phyloP scores from a whole-genome alignment of 2,797 vertebrate genomes.

The Scolopax rusticola region DNA sequence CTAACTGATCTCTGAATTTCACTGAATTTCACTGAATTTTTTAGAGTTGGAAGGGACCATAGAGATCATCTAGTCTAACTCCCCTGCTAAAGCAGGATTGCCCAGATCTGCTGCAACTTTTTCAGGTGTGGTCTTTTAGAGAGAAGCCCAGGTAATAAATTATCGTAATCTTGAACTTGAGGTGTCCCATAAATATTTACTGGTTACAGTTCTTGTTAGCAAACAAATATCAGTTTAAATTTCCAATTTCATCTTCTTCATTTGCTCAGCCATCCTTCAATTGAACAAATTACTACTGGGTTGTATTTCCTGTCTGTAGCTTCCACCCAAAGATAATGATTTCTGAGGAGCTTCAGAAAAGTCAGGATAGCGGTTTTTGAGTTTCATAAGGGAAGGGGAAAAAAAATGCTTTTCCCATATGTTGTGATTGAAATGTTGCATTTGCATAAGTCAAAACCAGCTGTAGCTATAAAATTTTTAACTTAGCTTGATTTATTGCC shows the following conservation, averaged over 20 bases:
- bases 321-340: not conserved
- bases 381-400: not conserved
- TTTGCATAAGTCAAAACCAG: slow-evolving; percentile 71
- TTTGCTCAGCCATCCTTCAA: not conserved
- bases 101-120: not conserved
- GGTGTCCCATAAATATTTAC: slow-evolving; percentile 7
- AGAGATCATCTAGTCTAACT: too few species aligned
- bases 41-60: too few species aligned
- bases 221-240: not conserved
- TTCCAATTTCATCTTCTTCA: not conserved
- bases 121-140: not conserved
- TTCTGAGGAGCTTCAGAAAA: slow-evolving; percentile 27
- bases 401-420: slow-evolving; percentile 52
- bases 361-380: slow-evolving; percentile 13
- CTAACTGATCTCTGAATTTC: not conserved
- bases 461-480: slow-evolving; percentile 62
- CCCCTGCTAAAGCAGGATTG: too few species aligned
- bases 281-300: not conserved
- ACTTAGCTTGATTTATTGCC: slow-evolving; percentile 64
- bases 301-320: not conserved
- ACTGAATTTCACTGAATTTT: too few species aligned
- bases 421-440: slow-evolving; percentile 60
- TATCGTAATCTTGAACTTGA: not conserved
- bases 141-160: not conserved
- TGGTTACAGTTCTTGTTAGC: not conserved